phyloP scores from a whole-genome alignment of 2,797 vertebrate genomes.

The Spheniscus humboldti region DNA sequence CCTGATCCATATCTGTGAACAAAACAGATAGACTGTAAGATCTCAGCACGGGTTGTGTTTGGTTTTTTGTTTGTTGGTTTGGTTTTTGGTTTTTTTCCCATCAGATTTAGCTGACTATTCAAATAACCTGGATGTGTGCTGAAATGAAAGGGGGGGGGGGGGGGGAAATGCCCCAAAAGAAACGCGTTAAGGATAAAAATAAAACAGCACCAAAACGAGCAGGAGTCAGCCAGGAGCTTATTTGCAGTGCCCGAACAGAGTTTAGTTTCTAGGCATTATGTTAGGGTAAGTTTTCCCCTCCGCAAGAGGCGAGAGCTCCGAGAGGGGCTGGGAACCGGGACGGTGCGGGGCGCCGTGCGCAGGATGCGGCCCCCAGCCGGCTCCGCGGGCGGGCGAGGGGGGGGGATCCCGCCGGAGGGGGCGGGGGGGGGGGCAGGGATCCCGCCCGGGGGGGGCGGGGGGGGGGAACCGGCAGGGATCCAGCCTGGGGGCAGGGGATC shows the following conservation, averaged over 20 bases:
- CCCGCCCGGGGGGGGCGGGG: not conserved
- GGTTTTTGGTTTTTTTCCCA: not conserved
- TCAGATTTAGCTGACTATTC: conserved; percentile 42
- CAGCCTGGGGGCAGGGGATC: not conserved
- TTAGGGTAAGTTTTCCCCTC: conserved; percentile 17
- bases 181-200: conserved; percentile 4
- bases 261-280: not conserved
- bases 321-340: conserved; percentile 18
- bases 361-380: conserved; percentile 16
- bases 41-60: not conserved
- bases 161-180: not conserved
- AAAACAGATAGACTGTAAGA: conserved; percentile 35
- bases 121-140: conserved; percentile 31
- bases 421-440: not conserved
- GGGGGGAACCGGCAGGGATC: not conserved
- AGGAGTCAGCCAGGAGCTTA: not conserved
- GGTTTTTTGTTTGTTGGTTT: no score
- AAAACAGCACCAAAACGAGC: not conserved
- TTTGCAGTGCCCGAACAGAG: conserved; percentile 13
- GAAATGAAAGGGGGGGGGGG: not conserved
- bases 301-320: not conserved
- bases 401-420: not conserved
- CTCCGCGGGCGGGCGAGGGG: not conserved
- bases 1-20: conserved; percentile 35
- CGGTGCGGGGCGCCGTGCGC: not conserved